Percentiles rank a stretch among this genome's conserved stretches.
These are phyloP conservation scores for Maniola hyperantus DNA, from an alignment of 2,888 invertebrate species.

Conservation along the genomic window DNA sequence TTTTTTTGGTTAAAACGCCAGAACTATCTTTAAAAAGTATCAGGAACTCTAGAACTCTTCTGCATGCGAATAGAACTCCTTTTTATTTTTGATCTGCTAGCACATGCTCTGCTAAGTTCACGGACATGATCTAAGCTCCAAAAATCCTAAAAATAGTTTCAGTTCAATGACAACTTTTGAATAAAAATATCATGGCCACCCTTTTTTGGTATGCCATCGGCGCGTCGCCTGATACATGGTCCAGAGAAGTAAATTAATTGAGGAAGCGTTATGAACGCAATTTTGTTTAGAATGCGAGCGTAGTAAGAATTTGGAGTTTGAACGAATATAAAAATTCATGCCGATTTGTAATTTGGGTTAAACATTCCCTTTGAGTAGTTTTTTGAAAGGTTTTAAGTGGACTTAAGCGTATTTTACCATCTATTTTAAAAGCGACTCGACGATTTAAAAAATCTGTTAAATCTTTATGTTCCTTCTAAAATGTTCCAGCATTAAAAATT, in stretches of 20 bases:
- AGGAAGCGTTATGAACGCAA: slow-evolving; percentile 43
- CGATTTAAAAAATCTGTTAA: not conserved
- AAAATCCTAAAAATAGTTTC: too few species aligned
- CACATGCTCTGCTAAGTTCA: too few species aligned
- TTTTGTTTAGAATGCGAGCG: slow-evolving; percentile 40
- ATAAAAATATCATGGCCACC: slow-evolving; percentile 14
- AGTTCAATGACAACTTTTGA: too few species aligned
- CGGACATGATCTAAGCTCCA: too few species aligned
- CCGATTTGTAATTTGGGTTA: slow-evolving; percentile 18
- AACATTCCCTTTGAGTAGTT: slow-evolving; percentile 16
- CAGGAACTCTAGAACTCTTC: too few species aligned
- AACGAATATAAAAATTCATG: slow-evolving; percentile 20
- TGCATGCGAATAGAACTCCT: too few species aligned
- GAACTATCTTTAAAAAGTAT: too few species aligned
- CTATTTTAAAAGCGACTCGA: not conserved
- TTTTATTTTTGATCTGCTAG: too few species aligned
- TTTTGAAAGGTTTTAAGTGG: slow-evolving; percentile 1
- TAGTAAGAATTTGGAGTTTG: slow-evolving; percentile 37
- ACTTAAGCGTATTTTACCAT: not conserved
- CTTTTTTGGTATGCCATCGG: slow-evolving; percentile 50
- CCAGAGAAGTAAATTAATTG: slow-evolving; percentile 44
- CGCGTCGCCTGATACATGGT: slow-evolving; percentile 55
- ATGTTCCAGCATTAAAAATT: too few species aligned
- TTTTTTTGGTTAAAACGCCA: too few species aligned
- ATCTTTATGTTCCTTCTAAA: not conserved